Evolutionary conservation across 2,113 vertebrate species (phyloP).

Genomic region (Scomber colias): DNA sequence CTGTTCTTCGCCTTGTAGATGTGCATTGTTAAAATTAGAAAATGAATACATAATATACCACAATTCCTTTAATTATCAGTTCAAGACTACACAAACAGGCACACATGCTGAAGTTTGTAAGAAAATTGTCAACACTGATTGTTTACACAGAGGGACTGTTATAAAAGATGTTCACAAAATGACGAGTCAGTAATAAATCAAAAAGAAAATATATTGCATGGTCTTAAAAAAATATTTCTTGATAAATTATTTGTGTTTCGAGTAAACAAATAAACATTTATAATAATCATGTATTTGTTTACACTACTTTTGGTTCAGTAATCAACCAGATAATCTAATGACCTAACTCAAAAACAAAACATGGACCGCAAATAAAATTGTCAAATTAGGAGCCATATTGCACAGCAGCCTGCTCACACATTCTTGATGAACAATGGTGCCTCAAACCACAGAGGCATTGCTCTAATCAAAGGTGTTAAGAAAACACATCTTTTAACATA

Average conservation of each 20-base stretch:
- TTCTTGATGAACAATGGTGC: too few relatives aligned
- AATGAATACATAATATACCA: too few relatives aligned
- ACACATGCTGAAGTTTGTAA: neutral
- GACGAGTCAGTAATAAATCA: constrained; percentile 67
- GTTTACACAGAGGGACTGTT: constrained; percentile 40
- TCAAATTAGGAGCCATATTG: too few relatives aligned
- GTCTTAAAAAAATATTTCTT: constrained; percentile 72
- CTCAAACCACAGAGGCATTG: too few relatives aligned
- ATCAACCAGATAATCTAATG: constrained; percentile 60
- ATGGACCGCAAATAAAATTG: too few relatives aligned
- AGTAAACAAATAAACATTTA: too few relatives aligned
- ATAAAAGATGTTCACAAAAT: constrained; percentile 77
- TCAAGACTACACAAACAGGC: neutral
- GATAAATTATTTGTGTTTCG: constrained; percentile 68
- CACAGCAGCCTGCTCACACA: too few relatives aligned
- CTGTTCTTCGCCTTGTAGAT: too few relatives aligned
- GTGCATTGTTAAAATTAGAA: too few relatives aligned
- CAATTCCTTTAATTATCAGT: too few relatives aligned
- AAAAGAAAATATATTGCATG: constrained; percentile 75
- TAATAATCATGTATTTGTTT: constrained; percentile 69
- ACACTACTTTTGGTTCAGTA: constrained; percentile 62
- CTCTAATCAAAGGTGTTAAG: too few relatives aligned
- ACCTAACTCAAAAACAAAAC: constrained; percentile 65
- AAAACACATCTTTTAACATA: too few relatives aligned
- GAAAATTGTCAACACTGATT: neutral